Evolutionary conservation across 1,140 invertebrate species (phyloP), one percentile per base, ranked within the genome.

Genomic region (Aplysia californica): DNA sequence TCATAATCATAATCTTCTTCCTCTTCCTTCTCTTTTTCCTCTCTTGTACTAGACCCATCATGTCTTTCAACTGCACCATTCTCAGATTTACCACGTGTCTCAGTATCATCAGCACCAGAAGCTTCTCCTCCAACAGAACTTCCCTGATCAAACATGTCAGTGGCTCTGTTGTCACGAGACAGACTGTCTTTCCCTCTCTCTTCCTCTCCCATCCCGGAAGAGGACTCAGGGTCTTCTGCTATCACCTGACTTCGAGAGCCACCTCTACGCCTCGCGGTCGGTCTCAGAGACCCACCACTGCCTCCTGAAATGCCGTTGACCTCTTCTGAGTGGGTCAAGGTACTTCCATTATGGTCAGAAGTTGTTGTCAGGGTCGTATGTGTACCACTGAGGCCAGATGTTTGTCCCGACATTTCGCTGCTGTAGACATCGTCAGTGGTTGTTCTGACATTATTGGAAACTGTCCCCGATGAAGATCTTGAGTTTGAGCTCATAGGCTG

Each of bases 1-100:
- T 59, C 39, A 73, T 73, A 38, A 33, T 73, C 70, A 38, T 73
- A 55, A 73, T 64, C 39, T 41, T 73, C 58, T n/a, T 31, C 26
- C 35, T 41, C 23, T 20, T 73, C 70, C 64, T 61, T 58, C 33
- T 3, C 39, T 10, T 33, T 21, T 26, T 18, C 2, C 4, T 73
- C n/a, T 71, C 26, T 6, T 29, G 39, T 2, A 44, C 3, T 15
- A 26, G 38, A 33, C 58, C 44, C 5, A 3, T 58, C 21, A 5
- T 38, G 58, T 21, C 21, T 71, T 1, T 31, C 50, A 3, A 1
- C 44, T 71, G 6, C 26, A 15, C 44, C 18, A 29, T 29, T 6
- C 10, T 6, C 18, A 10, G 58, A 18, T 61, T 18, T 26, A 10
- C 26, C 26, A 10, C 6, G 6, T 61, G 18, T 18, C 6, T 26